Conservation (phyloP, 2,797 vertebrate species). For the Argyrosomus regius region DNA sequence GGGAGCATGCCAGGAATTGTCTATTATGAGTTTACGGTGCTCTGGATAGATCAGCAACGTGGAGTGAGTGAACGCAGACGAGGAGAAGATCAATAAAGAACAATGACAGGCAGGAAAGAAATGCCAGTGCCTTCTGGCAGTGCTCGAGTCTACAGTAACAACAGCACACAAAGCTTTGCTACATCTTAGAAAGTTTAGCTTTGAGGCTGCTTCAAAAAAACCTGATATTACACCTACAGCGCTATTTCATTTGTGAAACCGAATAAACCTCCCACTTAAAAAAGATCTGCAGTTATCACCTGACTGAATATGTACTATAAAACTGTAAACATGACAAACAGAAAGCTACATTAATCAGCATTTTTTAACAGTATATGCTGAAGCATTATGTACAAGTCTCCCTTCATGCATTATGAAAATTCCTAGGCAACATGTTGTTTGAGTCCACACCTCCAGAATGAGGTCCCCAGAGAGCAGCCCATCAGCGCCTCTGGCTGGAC, state of each 20-base stretch:
- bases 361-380: neutral
- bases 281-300: constrained; percentile 3
- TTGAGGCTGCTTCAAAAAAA: constrained; percentile 19
- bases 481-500: constrained; percentile 90
- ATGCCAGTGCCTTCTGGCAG: constrained; percentile 35
- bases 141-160: constrained; percentile 19
- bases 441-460: constrained; percentile 91
- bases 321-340: neutral
- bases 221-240: constrained; percentile 2
- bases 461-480: constrained; percentile 93
- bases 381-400: neutral
- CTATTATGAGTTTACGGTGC: constrained; percentile 66
- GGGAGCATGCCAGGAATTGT: constrained; percentile 70
- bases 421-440: neutral
- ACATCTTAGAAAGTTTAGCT: constrained; percentile 24
- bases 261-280: constrained; percentile 8
- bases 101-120: constrained; percentile 47
- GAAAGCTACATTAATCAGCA: neutral
- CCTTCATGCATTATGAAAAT: neutral
- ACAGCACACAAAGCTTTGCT: constrained; percentile 16
- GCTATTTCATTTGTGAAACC: constrained; percentile 16
- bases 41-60: constrained; percentile 54
- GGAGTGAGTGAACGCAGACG: constrained; percentile 28
- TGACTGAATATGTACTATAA: neutral
- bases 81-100: constrained; percentile 70